These are phyloP conservation scores for Bostrychus sinensis DNA, from an alignment of 2,113 vertebrate species.

Conservation along the genomic window DNA sequence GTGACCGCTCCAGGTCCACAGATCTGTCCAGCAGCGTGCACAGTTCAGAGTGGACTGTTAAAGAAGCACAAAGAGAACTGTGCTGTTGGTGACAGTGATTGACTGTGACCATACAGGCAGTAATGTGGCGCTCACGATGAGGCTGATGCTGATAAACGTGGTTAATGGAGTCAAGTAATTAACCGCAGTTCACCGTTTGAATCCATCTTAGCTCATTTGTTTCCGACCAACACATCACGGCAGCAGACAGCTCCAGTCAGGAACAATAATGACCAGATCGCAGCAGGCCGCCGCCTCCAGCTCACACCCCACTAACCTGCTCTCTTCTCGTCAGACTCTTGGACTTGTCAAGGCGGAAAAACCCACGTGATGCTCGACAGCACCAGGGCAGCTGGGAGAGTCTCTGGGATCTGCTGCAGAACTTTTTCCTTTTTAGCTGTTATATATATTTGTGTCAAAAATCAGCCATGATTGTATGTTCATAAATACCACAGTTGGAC, in stretches of 20 bases:
- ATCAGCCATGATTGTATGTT: too few relatives aligned
- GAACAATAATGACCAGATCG: constrained; percentile 19
- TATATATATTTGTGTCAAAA: too few relatives aligned
- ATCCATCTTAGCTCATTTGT: constrained; percentile 26
- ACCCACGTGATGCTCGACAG: not conserved
- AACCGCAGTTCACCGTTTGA: constrained; percentile 35
- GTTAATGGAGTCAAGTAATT: constrained; percentile 36
- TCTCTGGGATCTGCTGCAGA: too few relatives aligned
- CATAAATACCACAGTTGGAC: too few relatives aligned
- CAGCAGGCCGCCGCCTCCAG: not conserved
- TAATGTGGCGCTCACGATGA: constrained; percentile 1
- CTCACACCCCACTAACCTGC: not conserved
- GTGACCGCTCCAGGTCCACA: constrained; percentile 1
- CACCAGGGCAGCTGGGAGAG: not conserved
- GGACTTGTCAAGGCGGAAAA: not conserved
- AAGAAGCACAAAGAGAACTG: not conserved
- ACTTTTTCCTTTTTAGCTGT: too few relatives aligned
- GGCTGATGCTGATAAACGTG: not conserved
- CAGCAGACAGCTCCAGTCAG: not conserved
- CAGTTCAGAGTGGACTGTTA: constrained; percentile 1
- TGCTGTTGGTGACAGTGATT: constrained; percentile 15
- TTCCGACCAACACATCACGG: constrained; percentile 17
- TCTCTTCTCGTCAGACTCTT: constrained; percentile 1
- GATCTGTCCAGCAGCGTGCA: not conserved
- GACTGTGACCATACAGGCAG: constrained; percentile 18